Conservation (phyloP, 2,113 vertebrate species). For the Marcusenius ussheri region DNA sequence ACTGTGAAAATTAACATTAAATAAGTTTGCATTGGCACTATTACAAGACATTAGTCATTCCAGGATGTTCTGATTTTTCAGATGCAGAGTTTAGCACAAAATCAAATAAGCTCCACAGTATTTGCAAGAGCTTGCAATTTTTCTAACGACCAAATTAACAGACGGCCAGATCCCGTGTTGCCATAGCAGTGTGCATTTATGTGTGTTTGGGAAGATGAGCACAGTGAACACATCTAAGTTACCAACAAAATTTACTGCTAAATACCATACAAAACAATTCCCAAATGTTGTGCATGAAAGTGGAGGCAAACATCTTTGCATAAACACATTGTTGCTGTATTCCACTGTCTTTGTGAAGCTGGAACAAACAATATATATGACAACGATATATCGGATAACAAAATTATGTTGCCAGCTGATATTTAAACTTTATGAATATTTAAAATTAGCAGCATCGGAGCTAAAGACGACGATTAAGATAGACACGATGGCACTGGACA, state of each 20-base stretch:
- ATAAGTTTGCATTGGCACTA: not conserved
- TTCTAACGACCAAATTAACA: not conserved
- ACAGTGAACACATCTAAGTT: not conserved
- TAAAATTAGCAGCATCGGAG: not conserved
- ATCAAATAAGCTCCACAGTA: not conserved
- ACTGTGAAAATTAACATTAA: not conserved
- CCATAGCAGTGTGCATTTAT: not conserved
- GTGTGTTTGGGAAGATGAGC: not conserved
- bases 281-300: not conserved
- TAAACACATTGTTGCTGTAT: not conserved
- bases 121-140: not conserved
- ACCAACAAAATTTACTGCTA: not conserved
- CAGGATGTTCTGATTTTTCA: not conserved
- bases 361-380: not conserved
- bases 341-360: not conserved
- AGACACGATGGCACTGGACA: not conserved
- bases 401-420: not conserved
- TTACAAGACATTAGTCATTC: not conserved
- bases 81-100: not conserved
- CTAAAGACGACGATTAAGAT: not conserved
- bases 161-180: not conserved
- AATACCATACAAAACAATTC: not conserved
- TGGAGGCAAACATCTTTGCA: not conserved
- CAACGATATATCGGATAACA: not conserved
- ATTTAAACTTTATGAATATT: not conserved